Base-by-base conservation (phyloP, 2,113 vertebrate genomes). In the Apteryx owenii region DNA sequence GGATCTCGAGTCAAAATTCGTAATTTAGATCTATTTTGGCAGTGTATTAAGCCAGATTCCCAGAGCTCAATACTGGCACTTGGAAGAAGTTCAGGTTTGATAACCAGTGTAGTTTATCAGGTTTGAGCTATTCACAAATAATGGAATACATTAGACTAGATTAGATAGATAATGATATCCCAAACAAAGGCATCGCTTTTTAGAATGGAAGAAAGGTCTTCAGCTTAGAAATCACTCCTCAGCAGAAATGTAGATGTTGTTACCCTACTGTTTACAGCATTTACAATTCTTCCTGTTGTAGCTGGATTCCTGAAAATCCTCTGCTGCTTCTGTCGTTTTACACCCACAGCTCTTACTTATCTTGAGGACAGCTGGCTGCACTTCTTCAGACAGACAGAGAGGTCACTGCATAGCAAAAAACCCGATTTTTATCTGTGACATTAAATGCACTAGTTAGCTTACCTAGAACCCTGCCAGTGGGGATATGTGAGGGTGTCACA, bases 391-490 rank as follows among this genome's bases (percentile, higher is more conserved):
- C 33, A 75, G 73, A 87, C 94, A 58, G 70, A 96, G 89, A 89
- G 84, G 91, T 95, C 95, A 69, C 94, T 91, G 89, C 33, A 10
- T 66, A 61, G 91, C 81, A 61, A 80, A 70, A 72, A 97, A 93
- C 90, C 33, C 13, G 19, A 11, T 10, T 69, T 81, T n/a, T 2
- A 7, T 15, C 22, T 31, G 36, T 14, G 84, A 5, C 65, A 17
- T 42, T 12, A 40, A 10, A 3, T 0, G 13, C 54, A 38, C 18
- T 62, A 5, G 22, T 22, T 16, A 44, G 60, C 17, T 36, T 19
- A 16, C 51, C 36, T n/a, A 22, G 65, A 69, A 5, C 36, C 29
- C 31, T 56, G 20, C 56, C 51, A 10, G 13, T 14, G 22, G 46
- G 29, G 8, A 26, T 38, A 12, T 14, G 26, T 8, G 54, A 44